phyloP scores from a whole-genome alignment of 2,113 vertebrate genomes.

The Malurus alboscapulatus region DNA sequence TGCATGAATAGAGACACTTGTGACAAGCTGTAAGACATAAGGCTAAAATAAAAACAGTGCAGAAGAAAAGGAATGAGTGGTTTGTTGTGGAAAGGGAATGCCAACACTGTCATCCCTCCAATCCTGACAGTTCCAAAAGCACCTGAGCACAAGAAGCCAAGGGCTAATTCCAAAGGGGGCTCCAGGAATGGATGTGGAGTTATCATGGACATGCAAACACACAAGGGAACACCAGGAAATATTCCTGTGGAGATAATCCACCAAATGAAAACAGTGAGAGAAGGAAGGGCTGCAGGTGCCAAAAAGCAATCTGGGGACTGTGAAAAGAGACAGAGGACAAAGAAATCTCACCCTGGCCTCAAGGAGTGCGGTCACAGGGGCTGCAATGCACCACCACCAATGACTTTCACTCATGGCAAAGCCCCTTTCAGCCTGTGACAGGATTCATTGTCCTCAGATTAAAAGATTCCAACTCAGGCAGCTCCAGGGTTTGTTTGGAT shows the following conservation, averaged over 20 bases:
- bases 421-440: background rate
- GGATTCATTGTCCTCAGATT: background rate
- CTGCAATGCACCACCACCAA: background rate
- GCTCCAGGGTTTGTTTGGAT: background rate
- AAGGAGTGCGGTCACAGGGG: background rate
- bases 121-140: background rate
- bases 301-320: background rate
- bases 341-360: background rate
- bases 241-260: background rate
- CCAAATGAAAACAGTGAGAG: background rate
- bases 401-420: rapidly evolving
- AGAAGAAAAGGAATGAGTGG: background rate
- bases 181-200: background rate
- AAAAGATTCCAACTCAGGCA: background rate
- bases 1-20: background rate
- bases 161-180: background rate
- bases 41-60: background rate
- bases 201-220: background rate
- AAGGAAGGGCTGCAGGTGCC: background rate
- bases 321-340: background rate
- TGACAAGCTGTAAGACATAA: background rate
- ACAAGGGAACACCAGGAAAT: background rate
- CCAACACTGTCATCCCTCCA: background rate
- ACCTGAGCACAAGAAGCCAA: background rate
- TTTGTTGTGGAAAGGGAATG: background rate